Conservation (phyloP, 2,797 vertebrate genomes). For the Macropus fuliginosus region DNA sequence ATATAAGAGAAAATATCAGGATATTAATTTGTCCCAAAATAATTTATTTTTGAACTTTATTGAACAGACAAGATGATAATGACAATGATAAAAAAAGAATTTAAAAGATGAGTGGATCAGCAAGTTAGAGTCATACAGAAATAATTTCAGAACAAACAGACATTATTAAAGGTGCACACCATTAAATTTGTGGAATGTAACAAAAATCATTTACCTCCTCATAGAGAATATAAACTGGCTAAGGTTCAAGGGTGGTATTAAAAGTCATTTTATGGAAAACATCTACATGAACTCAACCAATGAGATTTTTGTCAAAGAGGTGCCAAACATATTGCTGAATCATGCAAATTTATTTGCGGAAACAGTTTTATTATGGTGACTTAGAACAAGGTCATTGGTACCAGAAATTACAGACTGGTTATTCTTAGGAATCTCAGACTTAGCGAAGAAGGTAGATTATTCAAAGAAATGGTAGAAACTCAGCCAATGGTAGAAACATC, state of each 20-base stretch:
- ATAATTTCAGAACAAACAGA: not conserved
- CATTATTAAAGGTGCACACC: not conserved
- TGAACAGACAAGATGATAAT: not conserved
- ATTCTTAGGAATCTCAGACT: not conserved
- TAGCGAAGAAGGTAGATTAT: not conserved
- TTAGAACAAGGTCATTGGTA: not conserved
- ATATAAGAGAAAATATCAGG: not conserved
- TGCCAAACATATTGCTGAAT: not conserved
- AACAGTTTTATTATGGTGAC: not conserved
- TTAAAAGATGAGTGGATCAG: not conserved
- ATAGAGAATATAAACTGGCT: not conserved
- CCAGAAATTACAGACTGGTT: not conserved
- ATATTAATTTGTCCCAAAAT: not conserved
- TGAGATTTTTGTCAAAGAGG: not conserved
- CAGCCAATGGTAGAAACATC: not conserved
- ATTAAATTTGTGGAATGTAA: not conserved
- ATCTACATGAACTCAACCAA: not conserved
- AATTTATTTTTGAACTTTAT: not conserved
- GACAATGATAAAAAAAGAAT: not conserved
- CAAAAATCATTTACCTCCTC: not conserved
- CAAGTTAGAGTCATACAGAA: not conserved
- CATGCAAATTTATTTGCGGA: not conserved
- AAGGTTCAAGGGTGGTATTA: not conserved
- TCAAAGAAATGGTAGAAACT: not conserved
- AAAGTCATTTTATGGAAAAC: not conserved